phyloP scores from a whole-genome alignment of 2,888 invertebrate species.

The Tetragnatha montana region DNA sequence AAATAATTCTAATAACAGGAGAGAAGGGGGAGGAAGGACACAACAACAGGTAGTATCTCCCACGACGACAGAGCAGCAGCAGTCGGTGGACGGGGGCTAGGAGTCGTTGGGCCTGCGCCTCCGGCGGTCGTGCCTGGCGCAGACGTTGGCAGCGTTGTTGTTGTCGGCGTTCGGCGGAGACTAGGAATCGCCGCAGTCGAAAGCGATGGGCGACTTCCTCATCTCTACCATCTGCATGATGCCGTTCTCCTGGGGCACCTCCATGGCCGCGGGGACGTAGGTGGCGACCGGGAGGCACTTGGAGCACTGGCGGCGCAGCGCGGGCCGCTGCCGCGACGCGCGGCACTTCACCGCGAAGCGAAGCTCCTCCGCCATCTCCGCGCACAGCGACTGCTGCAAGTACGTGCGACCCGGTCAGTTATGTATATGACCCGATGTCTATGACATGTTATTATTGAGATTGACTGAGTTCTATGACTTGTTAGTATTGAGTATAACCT shows the following conservation, averaged over 20 bases:
- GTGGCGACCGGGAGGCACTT: slow-evolving; percentile 84
- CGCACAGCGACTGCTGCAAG: slow-evolving; percentile 89
- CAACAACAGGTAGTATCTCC: too few relatives aligned
- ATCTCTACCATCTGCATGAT: slow-evolving; percentile 72
- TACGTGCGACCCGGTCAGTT: not conserved
- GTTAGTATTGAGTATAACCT: too few relatives aligned
- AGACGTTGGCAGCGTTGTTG: not conserved
- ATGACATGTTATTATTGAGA: too few relatives aligned
- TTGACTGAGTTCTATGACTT: too few relatives aligned
- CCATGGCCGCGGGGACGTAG: slow-evolving; percentile 71
- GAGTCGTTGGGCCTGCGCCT: not conserved
- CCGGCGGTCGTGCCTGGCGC: slow-evolving; percentile 13
- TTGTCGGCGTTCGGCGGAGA: slow-evolving; percentile 38
- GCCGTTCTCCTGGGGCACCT: slow-evolving; percentile 71
- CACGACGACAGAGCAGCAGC: too few relatives aligned
- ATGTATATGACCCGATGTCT: too few relatives aligned
- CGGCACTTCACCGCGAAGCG: slow-evolving; percentile 92
- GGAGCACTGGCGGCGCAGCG: slow-evolving; percentile 85
- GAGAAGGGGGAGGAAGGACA: too few relatives aligned
- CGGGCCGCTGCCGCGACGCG: slow-evolving; percentile 85
- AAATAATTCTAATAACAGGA: too few relatives aligned
- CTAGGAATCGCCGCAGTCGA: slow-evolving; percentile 71
- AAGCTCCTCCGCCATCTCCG: slow-evolving; percentile 95
- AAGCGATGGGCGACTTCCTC: slow-evolving; percentile 71
- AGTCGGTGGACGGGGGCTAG: too few relatives aligned